Percentiles rank a stretch among this genome's conserved stretches.
These are phyloP conservation scores for Damaliscus lunatus DNA, from an alignment of 2,113 vertebrate genomes.

Conservation along the genomic window DNA sequence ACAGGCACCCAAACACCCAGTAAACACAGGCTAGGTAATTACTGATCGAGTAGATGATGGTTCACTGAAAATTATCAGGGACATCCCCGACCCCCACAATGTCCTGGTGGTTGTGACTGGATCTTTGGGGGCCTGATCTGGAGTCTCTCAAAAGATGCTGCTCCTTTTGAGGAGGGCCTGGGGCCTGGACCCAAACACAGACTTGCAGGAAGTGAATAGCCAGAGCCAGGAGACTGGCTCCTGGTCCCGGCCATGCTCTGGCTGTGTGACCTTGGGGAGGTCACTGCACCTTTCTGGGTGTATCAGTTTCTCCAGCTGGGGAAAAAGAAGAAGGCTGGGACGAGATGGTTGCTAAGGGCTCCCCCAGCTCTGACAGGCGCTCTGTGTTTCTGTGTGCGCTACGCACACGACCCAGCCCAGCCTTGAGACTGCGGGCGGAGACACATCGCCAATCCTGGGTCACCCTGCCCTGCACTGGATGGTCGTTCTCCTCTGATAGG, in stretches of 20 bases:
- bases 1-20: background rate
- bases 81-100: background rate
- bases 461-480: background rate
- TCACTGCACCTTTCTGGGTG: constrained; percentile 29
- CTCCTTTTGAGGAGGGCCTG: background rate
- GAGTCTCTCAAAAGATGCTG: constrained; percentile 10
- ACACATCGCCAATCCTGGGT: background rate
- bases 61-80: constrained; percentile 2
- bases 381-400: background rate
- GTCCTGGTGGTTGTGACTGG: background rate
- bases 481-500: background rate
- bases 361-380: background rate
- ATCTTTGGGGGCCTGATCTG: background rate
- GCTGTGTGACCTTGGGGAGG: constrained; percentile 42
- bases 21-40: constrained; percentile 50
- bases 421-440: background rate
- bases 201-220: background rate
- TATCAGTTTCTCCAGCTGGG: constrained; percentile 16
- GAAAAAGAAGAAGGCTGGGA: background rate
- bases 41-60: constrained; percentile 12
- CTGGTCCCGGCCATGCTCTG: background rate
- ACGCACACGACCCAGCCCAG: background rate
- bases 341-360: constrained; percentile 24
- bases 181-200: background rate
- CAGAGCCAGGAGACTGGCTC: background rate